Conservation (phyloP, 2,888 invertebrate species). For the Cepaea hortensis region DNA sequence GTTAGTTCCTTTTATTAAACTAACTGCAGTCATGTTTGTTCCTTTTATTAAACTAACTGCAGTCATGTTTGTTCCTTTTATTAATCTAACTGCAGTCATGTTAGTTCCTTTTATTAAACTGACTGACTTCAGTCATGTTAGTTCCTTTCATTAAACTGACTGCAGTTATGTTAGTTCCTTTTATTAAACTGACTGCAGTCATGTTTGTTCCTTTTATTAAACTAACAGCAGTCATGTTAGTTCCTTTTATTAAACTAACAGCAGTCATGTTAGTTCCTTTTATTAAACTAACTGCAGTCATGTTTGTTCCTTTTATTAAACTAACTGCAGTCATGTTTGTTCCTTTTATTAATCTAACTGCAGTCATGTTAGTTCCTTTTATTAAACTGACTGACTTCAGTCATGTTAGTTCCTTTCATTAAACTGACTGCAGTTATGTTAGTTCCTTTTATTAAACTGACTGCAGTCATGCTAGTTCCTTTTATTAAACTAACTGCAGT, state of each 20-base stretch:
- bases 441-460: neutral
- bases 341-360: neutral
- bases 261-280: neutral
- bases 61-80: neutral
- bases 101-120: neutral
- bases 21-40: too few relatives aligned
- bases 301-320: neutral
- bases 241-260: neutral
- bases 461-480: neutral
- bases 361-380: neutral
- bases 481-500: neutral
- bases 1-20: neutral
- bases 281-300: neutral
- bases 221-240: neutral
- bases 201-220: neutral
- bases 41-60: neutral
- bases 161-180: neutral
- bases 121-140: neutral
- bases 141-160: neutral
- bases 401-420: neutral
- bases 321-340: neutral
- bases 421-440: too few relatives aligned
- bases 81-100: neutral
- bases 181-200: neutral
- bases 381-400: too few relatives aligned